Conservation (phyloP, 2,113 vertebrate species). For the Microcebus murinus region DNA sequence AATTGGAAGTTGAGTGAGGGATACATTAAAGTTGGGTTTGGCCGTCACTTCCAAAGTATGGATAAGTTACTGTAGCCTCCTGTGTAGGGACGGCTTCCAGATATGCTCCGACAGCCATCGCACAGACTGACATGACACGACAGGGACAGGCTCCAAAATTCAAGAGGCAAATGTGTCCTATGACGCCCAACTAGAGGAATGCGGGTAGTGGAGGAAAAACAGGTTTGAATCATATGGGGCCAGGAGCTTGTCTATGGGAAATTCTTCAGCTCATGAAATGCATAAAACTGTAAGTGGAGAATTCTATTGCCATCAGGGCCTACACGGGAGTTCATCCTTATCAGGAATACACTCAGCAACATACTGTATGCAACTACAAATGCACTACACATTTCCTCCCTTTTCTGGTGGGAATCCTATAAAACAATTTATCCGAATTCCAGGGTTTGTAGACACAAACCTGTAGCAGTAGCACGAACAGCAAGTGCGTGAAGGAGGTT, state of each 20-base stretch:
- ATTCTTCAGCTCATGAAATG: neutral
- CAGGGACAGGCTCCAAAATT: neutral
- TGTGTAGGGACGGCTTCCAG: neutral
- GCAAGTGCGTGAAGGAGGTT: neutral
- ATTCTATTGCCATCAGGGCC: neutral
- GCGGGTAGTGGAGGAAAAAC: neutral
- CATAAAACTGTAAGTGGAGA: neutral
- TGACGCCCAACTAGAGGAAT: neutral
- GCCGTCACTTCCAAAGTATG: neutral
- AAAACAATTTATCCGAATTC: neutral
- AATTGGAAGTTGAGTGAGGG: neutral
- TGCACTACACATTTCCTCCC: neutral
- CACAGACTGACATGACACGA: neutral
- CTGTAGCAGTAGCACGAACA: neutral
- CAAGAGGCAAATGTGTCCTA: neutral
- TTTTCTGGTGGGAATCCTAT: neutral
- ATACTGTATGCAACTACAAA: neutral
- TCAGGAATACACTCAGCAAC: neutral
- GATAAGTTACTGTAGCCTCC: neutral
- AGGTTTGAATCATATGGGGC: neutral
- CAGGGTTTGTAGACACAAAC: neutral
- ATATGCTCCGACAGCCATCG: neutral
- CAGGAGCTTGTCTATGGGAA: neutral
- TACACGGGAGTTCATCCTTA: neutral
- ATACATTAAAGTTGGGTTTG: neutral